Conservation (phyloP, 1,140 invertebrate species). For the Druon quercuslanigerum region DNA sequence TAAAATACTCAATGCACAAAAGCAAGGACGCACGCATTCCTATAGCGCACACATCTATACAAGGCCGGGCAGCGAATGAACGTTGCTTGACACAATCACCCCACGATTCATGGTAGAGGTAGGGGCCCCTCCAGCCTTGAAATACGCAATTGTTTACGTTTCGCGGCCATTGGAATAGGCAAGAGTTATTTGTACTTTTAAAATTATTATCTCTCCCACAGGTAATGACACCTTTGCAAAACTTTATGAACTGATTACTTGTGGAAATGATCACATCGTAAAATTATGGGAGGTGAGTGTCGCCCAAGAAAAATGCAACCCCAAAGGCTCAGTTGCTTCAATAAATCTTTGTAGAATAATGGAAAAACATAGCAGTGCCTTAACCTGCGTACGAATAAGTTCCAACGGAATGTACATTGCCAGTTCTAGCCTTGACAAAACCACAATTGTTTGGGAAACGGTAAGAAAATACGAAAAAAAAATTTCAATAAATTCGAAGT, state of each 20-base stretch:
- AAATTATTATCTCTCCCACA: conserved; percentile 48
- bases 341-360: conserved; percentile 59
- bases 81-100: no score
- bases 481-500: conserved; percentile 32
- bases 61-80: no score
- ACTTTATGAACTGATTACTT: conserved; percentile 79
- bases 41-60: no score
- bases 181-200: no score
- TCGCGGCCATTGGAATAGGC: no score
- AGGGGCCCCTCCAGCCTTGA: no score
- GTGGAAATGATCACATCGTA: conserved; percentile 85
- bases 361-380: conserved; percentile 74
- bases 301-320: conserved; percentile 57
- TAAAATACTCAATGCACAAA: no score
- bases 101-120: no score
- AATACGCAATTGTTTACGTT: no score
- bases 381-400: conserved; percentile 81
- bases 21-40: no score
- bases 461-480: conserved; percentile 44
- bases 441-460: conserved; percentile 83
- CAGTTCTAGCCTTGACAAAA: conserved; percentile 83
- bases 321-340: conserved; percentile 49
- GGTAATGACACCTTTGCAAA: conserved; percentile 71
- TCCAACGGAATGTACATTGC: conserved; percentile 78
- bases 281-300: conserved; percentile 83